Evolutionary conservation across 64 coral and sea anemone genomes (phyloP).

Genomic region (Astreopora myriophthalma): DNA sequence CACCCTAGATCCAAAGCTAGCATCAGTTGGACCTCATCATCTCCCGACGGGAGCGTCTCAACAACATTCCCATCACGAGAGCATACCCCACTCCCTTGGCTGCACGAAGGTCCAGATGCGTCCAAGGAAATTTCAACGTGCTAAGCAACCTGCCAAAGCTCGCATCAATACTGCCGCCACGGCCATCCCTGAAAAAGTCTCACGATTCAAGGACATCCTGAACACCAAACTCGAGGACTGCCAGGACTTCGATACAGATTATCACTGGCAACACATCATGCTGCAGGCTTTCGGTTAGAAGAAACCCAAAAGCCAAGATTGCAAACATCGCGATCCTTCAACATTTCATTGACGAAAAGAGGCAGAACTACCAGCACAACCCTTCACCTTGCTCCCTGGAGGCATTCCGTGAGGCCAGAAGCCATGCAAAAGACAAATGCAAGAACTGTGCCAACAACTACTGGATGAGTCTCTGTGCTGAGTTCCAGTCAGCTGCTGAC

Average conservation of each 20-base stretch:
- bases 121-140: constrained; percentile 20
- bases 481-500: neutral
- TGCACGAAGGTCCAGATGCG: neutral
- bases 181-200: neutral
- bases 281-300: neutral
- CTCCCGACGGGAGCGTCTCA: neutral
- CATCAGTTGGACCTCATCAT: constrained; percentile 33
- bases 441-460: neutral
- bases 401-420: neutral
- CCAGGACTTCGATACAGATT: neutral
- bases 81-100: constrained; percentile 24
- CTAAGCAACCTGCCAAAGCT: constrained; percentile 15
- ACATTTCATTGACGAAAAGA: neutral
- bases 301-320: neutral
- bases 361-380: neutral
- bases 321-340: constrained; percentile 7
- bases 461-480: neutral
- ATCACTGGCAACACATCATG: neutral
- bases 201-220: constrained; percentile 4
- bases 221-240: neutral
- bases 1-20: neutral
- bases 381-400: neutral
- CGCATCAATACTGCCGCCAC: constrained; percentile 45
- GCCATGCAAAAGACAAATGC: neutral
- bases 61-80: neutral